phyloP scores from a whole-genome alignment of 2,797 vertebrate genomes.

The Neomorphus geoffroyi region DNA sequence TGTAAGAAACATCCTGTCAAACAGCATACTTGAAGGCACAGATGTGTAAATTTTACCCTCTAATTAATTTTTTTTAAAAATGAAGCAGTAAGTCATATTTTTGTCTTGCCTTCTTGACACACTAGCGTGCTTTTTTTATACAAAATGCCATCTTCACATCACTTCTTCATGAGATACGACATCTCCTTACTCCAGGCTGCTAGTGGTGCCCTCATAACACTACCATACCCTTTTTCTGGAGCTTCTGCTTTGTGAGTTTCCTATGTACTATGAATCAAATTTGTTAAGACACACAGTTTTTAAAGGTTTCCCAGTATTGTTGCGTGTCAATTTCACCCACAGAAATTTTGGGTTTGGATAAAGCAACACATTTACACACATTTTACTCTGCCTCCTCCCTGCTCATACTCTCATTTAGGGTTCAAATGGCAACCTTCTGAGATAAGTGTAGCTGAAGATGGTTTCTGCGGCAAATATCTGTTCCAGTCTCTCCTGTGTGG shows the following conservation, averaged over 20 bases:
- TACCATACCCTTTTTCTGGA: not conserved
- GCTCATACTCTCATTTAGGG: not conserved
- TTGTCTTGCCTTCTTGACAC: not conserved
- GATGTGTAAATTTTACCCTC: not conserved
- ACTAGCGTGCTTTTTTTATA: not conserved
- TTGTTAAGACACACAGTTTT: not conserved
- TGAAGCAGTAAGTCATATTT: fast-evolving
- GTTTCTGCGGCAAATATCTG: not conserved
- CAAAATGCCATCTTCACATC: not conserved
- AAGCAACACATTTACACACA: not conserved
- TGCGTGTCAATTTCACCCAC: not conserved
- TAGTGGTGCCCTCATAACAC: not conserved
- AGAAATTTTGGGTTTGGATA: fast-evolving
- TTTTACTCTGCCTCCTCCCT: not conserved
- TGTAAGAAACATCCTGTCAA: not conserved
- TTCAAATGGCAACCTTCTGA: not conserved
- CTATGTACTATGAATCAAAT: not conserved
- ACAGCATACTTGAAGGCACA: not conserved
- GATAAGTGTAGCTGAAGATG: not conserved
- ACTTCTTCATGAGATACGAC: not conserved
- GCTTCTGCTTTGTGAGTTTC: not conserved
- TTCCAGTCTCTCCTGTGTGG: fast-evolving
- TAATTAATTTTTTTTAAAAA: not conserved
- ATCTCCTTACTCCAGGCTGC: not conserved
- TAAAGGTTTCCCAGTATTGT: not conserved